phyloP scores from a whole-genome alignment of 2,797 vertebrate species.

The Poecilia wingei region DNA sequence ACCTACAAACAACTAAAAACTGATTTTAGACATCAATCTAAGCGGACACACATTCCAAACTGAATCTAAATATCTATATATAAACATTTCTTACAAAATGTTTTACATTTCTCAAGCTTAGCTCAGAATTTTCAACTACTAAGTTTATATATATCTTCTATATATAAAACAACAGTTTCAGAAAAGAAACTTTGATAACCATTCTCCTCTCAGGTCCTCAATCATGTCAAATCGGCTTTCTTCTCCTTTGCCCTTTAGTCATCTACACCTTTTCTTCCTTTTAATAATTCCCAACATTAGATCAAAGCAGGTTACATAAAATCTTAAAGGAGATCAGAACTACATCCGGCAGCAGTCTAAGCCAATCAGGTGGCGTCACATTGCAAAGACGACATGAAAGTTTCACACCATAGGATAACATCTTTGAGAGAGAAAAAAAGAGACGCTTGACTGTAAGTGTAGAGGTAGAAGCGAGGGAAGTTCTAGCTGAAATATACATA shows the following conservation, averaged over 20 bases:
- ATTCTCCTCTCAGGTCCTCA: slow-evolving; percentile 26
- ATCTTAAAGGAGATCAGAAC: slow-evolving; percentile 8
- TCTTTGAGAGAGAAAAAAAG: slow-evolving; percentile 57
- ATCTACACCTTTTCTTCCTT: slow-evolving; percentile 48
- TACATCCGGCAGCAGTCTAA: slow-evolving; percentile 38
- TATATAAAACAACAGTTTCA: slow-evolving; percentile 20
- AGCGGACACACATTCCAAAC: neutral
- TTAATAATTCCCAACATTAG: slow-evolving; percentile 58
- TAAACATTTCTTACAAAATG: neutral
- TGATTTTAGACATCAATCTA: neutral
- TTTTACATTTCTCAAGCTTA: neutral
- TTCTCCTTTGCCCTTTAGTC: slow-evolving; percentile 39
- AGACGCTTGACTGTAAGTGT: slow-evolving; percentile 32
- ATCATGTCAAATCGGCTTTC: slow-evolving; percentile 46
- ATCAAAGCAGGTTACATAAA: slow-evolving; percentile 62
- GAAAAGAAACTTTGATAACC: slow-evolving; percentile 25
- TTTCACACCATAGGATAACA: slow-evolving; percentile 39
- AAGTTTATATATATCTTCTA: neutral
- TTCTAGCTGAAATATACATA: slow-evolving; percentile 61
- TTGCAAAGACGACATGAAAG: slow-evolving; percentile 23
- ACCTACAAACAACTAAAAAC: neutral
- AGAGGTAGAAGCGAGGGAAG: slow-evolving; percentile 1
- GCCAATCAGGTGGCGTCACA: slow-evolving; percentile 59
- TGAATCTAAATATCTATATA: neutral
- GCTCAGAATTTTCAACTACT: neutral